Evolutionary conservation across 2,113 vertebrate species (phyloP), one percentile per base, ranked within the genome.

Genomic region (Ceyx margarethae): DNA sequence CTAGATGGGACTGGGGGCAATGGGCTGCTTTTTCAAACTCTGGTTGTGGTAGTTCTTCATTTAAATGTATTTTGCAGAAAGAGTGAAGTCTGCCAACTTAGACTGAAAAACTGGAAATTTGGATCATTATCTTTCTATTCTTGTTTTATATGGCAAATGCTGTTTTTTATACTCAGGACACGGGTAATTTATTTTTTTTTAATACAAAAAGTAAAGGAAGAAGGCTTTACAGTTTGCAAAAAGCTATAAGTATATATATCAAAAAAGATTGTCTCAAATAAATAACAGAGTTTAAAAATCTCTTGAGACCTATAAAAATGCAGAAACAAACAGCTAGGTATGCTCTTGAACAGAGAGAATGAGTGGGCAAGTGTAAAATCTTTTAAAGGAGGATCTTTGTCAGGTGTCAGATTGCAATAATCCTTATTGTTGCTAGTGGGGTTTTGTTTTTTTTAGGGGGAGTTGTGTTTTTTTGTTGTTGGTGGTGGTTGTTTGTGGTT

Each of bases 1-100:
- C 15, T 4, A 37, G 28, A 54, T 0, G 3, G 15, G 9, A 28
- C 1, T 13, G 11, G 13, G 15, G 10, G 3, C 4, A 4, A 3
- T 5, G 6, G 5, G 3, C 7, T 86, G 73, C 46, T 57, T 8
- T 46, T 75, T 57, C 65, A 26, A 80, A 0, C 29, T 80, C 15
- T 17, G 11, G 4, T 5, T 77, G 57, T 7, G 28, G 28, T 16
- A 54, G 28, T 28, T 64, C 31, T 50, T 35, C 42, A 60, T 45
- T 62, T 31, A 54, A 75, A 74, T 7, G 6, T 21, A 29, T 86
- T 62, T 64, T 79, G n/a, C 48, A 56, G 48, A 71, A 92, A 11
- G 48, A 48, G 1, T 18, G n/a, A 82, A 67, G 7, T 37, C 42
- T 82, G 23, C 25, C 57, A 64, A 54, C 9, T 76, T 45, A 50